These are phyloP conservation scores for Lutjanus argentimaculatus DNA, from an alignment of 2,797 vertebrate genomes.

Conservation along the genomic window DNA sequence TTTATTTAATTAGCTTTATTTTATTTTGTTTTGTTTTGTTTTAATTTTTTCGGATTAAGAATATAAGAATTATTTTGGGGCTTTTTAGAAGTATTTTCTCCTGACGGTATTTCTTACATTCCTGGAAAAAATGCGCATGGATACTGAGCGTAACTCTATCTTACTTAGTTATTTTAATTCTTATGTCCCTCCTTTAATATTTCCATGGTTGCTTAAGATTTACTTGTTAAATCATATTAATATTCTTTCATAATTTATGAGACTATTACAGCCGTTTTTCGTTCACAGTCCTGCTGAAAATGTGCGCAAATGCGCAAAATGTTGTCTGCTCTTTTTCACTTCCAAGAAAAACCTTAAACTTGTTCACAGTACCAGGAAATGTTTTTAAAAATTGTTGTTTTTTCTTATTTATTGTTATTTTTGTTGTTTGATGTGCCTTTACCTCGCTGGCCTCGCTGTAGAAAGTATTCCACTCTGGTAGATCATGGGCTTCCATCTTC, in stretches of 20 bases:
- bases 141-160: neutral
- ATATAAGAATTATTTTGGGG: neutral
- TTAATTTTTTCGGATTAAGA: neutral
- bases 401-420: neutral
- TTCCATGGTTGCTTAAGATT: neutral
- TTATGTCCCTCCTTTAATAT: neutral
- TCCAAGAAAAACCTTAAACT: neutral
- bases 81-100: neutral
- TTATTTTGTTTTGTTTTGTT: neutral
- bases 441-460: slow-evolving; percentile 91
- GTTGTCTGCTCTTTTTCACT: neutral
- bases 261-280: neutral
- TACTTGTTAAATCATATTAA: neutral
- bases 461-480: slow-evolving; percentile 90
- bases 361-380: too few species aligned
- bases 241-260: neutral
- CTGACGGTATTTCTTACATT: neutral
- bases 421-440: slow-evolving; percentile 33
- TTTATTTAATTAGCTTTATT: too few species aligned
- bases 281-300: neutral
- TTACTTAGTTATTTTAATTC: neutral
- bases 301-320: neutral
- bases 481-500: slow-evolving; percentile 92
- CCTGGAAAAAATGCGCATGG: neutral
- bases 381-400: too few species aligned